Evolutionary conservation across 1,140 invertebrate species (phyloP).

Genomic region (Ladona fulva): DNA sequence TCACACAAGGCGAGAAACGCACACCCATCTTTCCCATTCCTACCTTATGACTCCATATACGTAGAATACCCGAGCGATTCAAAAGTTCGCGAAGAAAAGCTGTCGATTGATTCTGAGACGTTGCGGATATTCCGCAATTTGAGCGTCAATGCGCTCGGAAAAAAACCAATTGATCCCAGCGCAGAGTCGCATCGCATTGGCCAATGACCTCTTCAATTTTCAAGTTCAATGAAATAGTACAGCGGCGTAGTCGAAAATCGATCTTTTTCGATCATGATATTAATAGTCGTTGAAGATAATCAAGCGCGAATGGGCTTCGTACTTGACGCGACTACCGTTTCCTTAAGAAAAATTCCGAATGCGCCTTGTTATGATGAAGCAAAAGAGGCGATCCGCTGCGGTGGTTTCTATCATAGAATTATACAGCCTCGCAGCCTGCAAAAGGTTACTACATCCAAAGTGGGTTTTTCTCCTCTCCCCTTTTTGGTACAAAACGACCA

Average conservation of each 20-base stretch:
- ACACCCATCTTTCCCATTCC: constrained; percentile 3
- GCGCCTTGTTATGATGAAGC: too few relatives aligned
- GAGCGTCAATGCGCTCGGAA: too few relatives aligned
- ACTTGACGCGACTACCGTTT: too few relatives aligned
- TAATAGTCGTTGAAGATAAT: too few relatives aligned
- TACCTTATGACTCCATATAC: not conserved
- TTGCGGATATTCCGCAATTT: too few relatives aligned
- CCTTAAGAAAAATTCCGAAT: too few relatives aligned
- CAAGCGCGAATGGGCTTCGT: too few relatives aligned
- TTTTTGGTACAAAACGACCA: not conserved
- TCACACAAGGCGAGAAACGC: not conserved
- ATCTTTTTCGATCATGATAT: too few relatives aligned
- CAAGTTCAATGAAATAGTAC: too few relatives aligned
- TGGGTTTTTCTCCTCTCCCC: constrained; percentile 1
- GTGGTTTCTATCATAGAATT: not conserved
- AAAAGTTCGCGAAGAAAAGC: not conserved
- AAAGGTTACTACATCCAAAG: constrained; percentile 5
- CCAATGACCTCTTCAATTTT: not conserved
- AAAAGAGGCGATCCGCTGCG: too few relatives aligned
- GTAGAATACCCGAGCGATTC: constrained; percentile 4
- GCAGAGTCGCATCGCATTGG: not conserved
- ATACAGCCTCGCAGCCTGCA: not conserved
- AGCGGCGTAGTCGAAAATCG: too few relatives aligned
- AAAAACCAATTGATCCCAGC: too few relatives aligned
- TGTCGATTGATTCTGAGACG: not conserved